phyloP scores from a whole-genome alignment of 1,140 invertebrate species.

The Augochlora pura region DNA sequence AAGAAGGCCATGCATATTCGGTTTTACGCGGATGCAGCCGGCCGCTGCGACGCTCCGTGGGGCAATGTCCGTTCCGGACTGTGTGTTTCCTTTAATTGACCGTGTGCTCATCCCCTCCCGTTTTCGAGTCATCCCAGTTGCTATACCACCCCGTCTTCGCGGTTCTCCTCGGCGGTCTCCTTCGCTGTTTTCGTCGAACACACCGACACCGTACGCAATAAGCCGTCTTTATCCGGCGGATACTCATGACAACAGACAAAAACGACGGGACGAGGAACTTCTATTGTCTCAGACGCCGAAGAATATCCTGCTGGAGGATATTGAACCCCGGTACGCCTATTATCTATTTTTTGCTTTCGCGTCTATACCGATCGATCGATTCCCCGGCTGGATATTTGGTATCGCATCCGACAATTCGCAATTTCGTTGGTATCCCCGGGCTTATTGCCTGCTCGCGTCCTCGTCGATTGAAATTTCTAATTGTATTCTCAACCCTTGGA shows the following conservation, averaged over 20 bases:
- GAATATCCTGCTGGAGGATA: neutral
- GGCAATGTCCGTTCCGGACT: slow-evolving; percentile 78
- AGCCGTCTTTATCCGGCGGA: neutral
- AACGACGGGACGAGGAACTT: neutral
- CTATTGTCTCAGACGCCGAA: neutral
- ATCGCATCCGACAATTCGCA: neutral
- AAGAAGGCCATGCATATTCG: slow-evolving; percentile 14
- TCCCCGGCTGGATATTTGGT: neutral
- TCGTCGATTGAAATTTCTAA: neutral
- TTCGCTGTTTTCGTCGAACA: neutral
- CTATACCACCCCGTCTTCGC: slow-evolving; percentile 38
- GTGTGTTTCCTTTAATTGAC: slow-evolving; percentile 74
- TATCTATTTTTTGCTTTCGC: neutral
- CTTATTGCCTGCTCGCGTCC: neutral
- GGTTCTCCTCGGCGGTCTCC: neutral
- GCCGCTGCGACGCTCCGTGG: slow-evolving; percentile 61
- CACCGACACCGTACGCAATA: slow-evolving; percentile 16
- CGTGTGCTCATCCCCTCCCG: slow-evolving; percentile 53
- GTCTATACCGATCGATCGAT: neutral
- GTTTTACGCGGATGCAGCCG: slow-evolving; percentile 21
- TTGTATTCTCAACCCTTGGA: no score
- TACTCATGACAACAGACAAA: neutral
- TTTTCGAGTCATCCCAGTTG: neutral
- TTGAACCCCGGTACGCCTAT: no score
- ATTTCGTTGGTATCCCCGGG: neutral